Evolutionary conservation across 1,140 invertebrate genomes (phyloP), one percentile per base, ranked within the genome.

Genomic region (Drosophila littoralis): DNA sequence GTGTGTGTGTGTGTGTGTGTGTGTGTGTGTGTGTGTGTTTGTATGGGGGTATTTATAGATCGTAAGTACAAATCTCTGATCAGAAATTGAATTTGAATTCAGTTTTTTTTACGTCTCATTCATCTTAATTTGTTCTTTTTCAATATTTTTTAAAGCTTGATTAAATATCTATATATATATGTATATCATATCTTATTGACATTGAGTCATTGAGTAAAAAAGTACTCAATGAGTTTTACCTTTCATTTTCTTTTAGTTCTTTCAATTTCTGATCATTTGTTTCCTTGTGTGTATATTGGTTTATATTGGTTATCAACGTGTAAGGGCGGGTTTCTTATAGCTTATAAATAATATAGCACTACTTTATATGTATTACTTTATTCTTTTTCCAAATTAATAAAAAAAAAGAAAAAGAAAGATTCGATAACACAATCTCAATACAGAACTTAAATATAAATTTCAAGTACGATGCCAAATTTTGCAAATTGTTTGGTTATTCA

Each of bases 261-360:
- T 59, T 81, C 79, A 74, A 77, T 81, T 81, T 74, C 75, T 68
- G 63, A 55, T 40, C 15, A 7, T 71, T 61, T 50, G 45, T 8
- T 22, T 7, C 43, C 22, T 28, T 28, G 22, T 28, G 22, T 48
- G 45, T 55, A 9, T 46, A 12, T 58, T 40, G 12, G 13, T 45
- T 36, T 42, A 13, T 63, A 10, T 35, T 36, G 22, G 48, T 36
- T 15, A 46, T 67, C 45, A 58, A 67, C 36, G 43, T 52, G 36
- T 72, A 17, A 12, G 61, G 36, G 66, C 57, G 36, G 46, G 60
- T 60, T 42, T 60, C 46, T 51, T 51, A 22, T 45, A 46, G 57
- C 57, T 61, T 42, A 50, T 12, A 71, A 71, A 65, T 64, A 12
- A 48, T 57, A 64, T 71, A 51, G 36, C 54, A 59, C 65, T 68